Percentiles rank a stretch among this genome's conserved stretches.
These are phyloP conservation scores for Eublepharis macularius DNA, from an alignment of 2,113 vertebrate species.

Conservation along the genomic window DNA sequence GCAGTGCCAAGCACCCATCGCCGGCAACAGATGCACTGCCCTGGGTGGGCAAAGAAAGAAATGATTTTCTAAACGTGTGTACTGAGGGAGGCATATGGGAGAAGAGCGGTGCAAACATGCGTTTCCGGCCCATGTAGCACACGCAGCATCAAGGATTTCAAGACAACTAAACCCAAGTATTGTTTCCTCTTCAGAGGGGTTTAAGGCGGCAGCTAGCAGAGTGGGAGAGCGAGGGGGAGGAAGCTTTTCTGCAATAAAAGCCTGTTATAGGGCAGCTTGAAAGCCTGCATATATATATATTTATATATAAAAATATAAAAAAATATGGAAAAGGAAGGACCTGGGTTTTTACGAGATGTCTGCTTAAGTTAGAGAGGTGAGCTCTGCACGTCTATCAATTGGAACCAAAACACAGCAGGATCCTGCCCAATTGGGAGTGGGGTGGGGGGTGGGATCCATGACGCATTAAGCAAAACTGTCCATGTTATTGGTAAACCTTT, in stretches of 20 bases:
- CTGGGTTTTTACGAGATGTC: constrained; percentile 66
- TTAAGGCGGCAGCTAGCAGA: constrained; percentile 72
- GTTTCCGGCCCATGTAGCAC: constrained; percentile 66
- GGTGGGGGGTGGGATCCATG: constrained; percentile 53
- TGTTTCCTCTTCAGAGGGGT: constrained; percentile 70
- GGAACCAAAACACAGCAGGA: constrained; percentile 78
- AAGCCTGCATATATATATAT: constrained; percentile 71
- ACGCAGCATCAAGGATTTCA: constrained; percentile 59
- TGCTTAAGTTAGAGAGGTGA: constrained; percentile 62
- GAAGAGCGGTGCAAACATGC: constrained; percentile 16
- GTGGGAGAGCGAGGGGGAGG: neutral
- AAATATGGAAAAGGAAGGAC: constrained; percentile 70
- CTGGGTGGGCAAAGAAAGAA: constrained; percentile 17
- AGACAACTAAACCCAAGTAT: constrained; percentile 64
- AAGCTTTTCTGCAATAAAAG: constrained; percentile 73
- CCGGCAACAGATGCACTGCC: constrained; percentile 9
- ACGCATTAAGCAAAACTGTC: constrained; percentile 71
- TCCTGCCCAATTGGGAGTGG: constrained; percentile 60
- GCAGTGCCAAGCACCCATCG: constrained; percentile 1
- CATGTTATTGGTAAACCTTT: constrained; percentile 82
- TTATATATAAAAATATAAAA: constrained; percentile 77
- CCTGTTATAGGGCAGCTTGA: constrained; percentile 71
- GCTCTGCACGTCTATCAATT: constrained; percentile 65
- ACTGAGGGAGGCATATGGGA: rapidly evolving
- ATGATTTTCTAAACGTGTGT: constrained; percentile 37